phyloP scores from a whole-genome alignment of 2,888 invertebrate species.

The Antheraea assamensis region DNA sequence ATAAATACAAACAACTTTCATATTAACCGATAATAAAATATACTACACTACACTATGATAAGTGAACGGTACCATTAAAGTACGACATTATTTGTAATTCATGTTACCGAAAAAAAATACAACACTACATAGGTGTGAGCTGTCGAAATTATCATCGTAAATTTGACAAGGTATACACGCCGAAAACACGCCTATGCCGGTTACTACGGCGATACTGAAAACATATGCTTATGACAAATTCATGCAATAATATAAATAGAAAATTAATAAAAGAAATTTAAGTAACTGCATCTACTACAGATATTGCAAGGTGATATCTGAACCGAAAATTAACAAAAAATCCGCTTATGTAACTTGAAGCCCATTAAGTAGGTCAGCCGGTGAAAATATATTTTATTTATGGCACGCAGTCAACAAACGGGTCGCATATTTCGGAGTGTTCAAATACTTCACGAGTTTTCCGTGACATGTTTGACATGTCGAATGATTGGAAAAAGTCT shows the following conservation, averaged over 20 bases:
- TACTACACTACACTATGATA: too few relatives aligned
- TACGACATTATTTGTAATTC: too few relatives aligned
- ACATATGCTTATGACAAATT: too few relatives aligned
- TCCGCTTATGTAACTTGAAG: constrained; percentile 16
- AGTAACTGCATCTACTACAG: not conserved
- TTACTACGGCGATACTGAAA: too few relatives aligned
- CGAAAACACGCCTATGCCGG: too few relatives aligned
- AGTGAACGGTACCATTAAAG: too few relatives aligned
- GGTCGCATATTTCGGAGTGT: not conserved
- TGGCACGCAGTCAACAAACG: constrained; percentile 10
- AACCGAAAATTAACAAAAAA: constrained; percentile 2
- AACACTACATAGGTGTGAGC: too few relatives aligned
- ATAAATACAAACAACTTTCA: too few relatives aligned
- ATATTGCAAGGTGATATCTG: not conserved
- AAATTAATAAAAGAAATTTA: not conserved
- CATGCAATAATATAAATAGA: not conserved
- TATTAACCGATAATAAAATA: too few relatives aligned
- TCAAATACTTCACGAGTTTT: not conserved
- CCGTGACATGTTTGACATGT: not conserved
- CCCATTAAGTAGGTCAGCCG: constrained; percentile 25
- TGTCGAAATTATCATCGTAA: too few relatives aligned
- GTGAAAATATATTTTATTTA: constrained; percentile 20
- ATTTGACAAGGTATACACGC: too few relatives aligned
- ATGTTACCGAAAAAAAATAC: too few relatives aligned
- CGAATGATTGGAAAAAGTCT: not conserved